These are phyloP conservation scores for Listronotus oregonensis DNA, from an alignment of 1,140 invertebrate species.

Conservation along the genomic window DNA sequence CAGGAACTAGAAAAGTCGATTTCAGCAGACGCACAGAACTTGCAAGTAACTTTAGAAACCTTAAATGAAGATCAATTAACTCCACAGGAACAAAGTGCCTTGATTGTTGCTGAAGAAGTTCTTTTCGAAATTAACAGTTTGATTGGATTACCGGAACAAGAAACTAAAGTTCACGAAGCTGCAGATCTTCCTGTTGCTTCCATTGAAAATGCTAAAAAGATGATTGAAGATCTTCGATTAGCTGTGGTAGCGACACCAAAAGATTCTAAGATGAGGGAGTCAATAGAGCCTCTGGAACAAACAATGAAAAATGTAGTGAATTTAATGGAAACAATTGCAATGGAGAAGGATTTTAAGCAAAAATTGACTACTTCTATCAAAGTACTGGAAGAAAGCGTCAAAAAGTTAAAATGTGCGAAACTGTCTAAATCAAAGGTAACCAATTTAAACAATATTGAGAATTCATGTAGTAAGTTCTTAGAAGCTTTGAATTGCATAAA, in stretches of 20 bases:
- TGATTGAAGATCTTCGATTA: constrained; percentile 49
- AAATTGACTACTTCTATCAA: constrained; percentile 24
- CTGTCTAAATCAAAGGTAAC: constrained; percentile 25
- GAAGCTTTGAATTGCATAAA: constrained; percentile 30
- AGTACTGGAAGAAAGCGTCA: constrained; percentile 4
- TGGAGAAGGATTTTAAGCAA: constrained; percentile 22
- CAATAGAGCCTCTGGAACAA: constrained; percentile 51
- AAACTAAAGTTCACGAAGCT: not conserved
- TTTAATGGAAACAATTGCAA: constrained; percentile 49
- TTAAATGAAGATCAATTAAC: constrained; percentile 17
- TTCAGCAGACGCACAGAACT: constrained; percentile 56
- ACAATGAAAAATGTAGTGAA: constrained; percentile 53
- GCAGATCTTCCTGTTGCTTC: constrained; percentile 10
- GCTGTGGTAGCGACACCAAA: constrained; percentile 45
- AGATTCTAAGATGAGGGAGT: constrained; percentile 44
- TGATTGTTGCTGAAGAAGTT: constrained; percentile 43
- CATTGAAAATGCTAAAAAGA: constrained; percentile 45
- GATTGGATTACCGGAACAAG: constrained; percentile 29
- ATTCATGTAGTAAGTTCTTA: constrained; percentile 9
- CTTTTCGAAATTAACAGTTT: constrained; percentile 42
- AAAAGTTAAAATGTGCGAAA: constrained; percentile 23
- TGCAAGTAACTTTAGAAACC: constrained; percentile 7
- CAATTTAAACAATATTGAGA: constrained; percentile 25
- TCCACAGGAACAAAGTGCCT: constrained; percentile 42
- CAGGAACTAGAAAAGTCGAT: constrained; percentile 61